A percentile compares a stretch with the other conserved stretches of the same genome.
Evolutionary conservation across 2,888 invertebrate genomes (phyloP).

Genomic region (Diachrysia chrysitis): DNA sequence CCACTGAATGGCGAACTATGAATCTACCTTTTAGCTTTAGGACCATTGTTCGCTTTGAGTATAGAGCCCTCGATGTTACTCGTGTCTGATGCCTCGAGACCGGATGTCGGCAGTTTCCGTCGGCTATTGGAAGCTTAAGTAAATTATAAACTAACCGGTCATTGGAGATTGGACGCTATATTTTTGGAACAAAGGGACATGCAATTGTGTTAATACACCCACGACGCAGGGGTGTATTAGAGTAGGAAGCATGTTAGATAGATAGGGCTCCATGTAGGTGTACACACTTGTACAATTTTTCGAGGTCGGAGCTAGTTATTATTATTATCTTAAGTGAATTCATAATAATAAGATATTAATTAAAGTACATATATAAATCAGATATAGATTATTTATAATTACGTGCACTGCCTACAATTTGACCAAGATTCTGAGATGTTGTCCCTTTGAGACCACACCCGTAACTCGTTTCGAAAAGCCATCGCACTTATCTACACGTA

Average conservation of each 20-base stretch:
- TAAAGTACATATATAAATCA: no score
- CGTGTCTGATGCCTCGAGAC: neutral
- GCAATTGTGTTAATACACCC: neutral
- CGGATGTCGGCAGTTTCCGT: slow-evolving; percentile 1
- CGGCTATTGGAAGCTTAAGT: neutral
- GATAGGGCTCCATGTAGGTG: neutral
- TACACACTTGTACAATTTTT: no score
- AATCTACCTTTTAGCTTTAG: neutral
- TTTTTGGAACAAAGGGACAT: neutral
- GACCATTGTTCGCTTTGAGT: slow-evolving; percentile 2
- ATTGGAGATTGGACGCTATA: neutral
- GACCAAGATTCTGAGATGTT: no score
- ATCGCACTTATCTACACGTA: no score
- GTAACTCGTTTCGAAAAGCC: no score
- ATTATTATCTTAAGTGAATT: no score
- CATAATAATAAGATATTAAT: no score
- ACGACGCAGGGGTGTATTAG: neutral
- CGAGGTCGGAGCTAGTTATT: no score
- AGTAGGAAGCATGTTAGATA: neutral
- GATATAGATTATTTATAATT: no score
- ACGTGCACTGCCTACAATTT: no score
- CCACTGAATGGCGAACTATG: slow-evolving; percentile 5
- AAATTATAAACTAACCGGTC: slow-evolving; percentile 7
- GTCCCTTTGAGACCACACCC: no score
- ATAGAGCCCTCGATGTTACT: neutral